Percentiles rank a stretch among this genome's conserved stretches.
These are phyloP conservation scores for Xiphophorus maculatus DNA, from an alignment of 2,113 vertebrate genomes.

Conservation along the genomic window DNA sequence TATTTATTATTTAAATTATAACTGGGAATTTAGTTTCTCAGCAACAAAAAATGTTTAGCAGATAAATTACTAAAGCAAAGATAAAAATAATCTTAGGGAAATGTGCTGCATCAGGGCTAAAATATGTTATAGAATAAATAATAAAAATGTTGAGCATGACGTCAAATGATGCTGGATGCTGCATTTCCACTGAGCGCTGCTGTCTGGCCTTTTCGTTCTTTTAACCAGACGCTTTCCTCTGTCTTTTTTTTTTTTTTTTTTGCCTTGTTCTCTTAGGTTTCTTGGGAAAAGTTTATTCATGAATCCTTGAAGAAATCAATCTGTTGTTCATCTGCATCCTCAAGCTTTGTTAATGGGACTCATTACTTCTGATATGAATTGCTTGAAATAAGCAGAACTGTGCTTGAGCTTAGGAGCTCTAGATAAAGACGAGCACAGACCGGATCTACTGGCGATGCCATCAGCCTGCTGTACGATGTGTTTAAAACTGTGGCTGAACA, in stretches of 20 bases:
- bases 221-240: neutral
- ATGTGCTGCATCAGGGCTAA: neutral
- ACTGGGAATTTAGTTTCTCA: neutral
- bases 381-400: slow-evolving; percentile 11
- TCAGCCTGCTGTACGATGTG: slow-evolving; percentile 27
- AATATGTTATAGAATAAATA: neutral
- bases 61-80: neutral
- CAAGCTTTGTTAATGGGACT: neutral
- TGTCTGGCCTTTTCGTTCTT: neutral
- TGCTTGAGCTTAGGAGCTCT: slow-evolving; percentile 1
- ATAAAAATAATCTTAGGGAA: neutral
- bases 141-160: neutral
- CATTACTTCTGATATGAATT: slow-evolving; percentile 21
- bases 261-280: slow-evolving; percentile 40
- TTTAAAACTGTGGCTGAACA: slow-evolving; percentile 17
- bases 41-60: neutral
- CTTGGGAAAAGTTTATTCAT: slow-evolving; percentile 22
- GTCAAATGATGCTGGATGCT: neutral
- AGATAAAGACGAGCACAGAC: slow-evolving; percentile 1
- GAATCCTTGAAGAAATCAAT: neutral
- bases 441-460: slow-evolving; percentile 47
- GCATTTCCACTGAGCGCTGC: neutral
- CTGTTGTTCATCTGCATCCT: neutral
- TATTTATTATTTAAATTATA: too few species aligned
- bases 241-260: neutral